These are phyloP conservation scores for Morpho helenor DNA, from an alignment of 2,888 invertebrate species.

Conservation along the genomic window DNA sequence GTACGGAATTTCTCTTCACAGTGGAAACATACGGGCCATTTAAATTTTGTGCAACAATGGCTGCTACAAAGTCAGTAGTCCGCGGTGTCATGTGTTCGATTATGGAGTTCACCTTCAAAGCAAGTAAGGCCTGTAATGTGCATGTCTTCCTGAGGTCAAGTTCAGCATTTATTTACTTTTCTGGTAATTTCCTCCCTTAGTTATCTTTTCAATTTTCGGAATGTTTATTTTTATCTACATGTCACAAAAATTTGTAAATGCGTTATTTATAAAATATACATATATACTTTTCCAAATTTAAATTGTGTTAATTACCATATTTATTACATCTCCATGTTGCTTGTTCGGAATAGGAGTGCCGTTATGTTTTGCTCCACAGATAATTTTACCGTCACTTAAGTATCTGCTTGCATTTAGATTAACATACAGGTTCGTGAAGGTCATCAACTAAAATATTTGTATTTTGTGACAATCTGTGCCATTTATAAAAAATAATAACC, in stretches of 20 bases:
- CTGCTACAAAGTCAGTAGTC: slow-evolving; percentile 65
- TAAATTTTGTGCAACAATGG: slow-evolving; percentile 42
- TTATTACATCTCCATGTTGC: slow-evolving; percentile 5
- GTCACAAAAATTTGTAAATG: neutral
- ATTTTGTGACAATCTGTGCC: neutral
- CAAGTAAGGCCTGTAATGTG: slow-evolving; percentile 57
- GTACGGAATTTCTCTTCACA: slow-evolving; percentile 19
- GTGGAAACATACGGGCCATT: slow-evolving; percentile 19
- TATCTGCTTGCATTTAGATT: slow-evolving; percentile 31
- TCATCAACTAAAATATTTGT: slow-evolving; percentile 26
- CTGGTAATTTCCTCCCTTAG: slow-evolving; percentile 25
- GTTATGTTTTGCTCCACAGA: slow-evolving; percentile 39
- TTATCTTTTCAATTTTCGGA: neutral
- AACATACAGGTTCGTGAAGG: slow-evolving; percentile 39
- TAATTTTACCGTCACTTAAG: slow-evolving; percentile 38
- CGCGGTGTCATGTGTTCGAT: slow-evolving; percentile 73
- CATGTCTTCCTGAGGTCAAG: slow-evolving; percentile 26
- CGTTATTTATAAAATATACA: neutral
- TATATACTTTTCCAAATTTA: no score
- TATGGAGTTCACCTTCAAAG: slow-evolving; percentile 75
- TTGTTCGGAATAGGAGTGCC: slow-evolving; percentile 27
- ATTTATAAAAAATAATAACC: no score
- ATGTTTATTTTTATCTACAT: neutral
- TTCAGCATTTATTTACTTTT: slow-evolving; percentile 24
- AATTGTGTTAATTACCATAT: neutral